Evolutionary conservation across 2,797 vertebrate species (phyloP), one percentile per base, ranked within the genome.

Genomic region (Onychomys torridus): DNA sequence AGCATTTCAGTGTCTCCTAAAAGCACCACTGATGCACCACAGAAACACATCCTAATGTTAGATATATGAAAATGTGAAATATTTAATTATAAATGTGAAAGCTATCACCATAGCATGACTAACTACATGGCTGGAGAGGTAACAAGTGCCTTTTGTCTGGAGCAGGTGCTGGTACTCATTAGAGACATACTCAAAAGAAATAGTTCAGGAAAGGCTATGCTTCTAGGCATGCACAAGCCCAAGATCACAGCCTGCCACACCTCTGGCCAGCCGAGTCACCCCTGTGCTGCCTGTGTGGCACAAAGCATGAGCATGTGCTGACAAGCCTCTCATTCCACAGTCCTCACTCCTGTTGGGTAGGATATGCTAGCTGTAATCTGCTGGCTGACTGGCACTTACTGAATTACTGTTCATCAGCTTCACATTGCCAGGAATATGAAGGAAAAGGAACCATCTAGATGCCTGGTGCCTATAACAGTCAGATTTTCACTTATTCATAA

Each of bases 1-100:
- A 89, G 21, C 12, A n/a, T 46, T 89, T 91, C 43, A 27, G 78
- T 76, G 67, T n/a, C 75, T 89, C n/a, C 57, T n/a, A 34, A 57
- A 95, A 55, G 29, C 29, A 8, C 16, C 7, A 43, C 21, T 81
- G n/a, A 67, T 49, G 11, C 83, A 23, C 8, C 1, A 2, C 27
- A 83, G 55, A 78, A 34, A 59, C 4, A 59, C 4, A 57, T 46
- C n/a, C 25, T 81, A 29, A 69, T 75, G 55, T 81, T n/a, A 65
- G 79, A 83, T 40, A 14, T 40, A 37, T 67, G 19, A 59, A 76
- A 94, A 76, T 69, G 29, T 46, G 21, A 3, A 57, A 13, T 8
- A 10, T 27, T 12, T 77, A 37, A 19, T 85, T 40, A 75, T 79
- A 52, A 6, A 81, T 21, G 11, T 81, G 8, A 67, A 90, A 67